Evolutionary conservation across 1,140 invertebrate genomes (phyloP), one percentile per base, ranked within the genome.

Genomic region (Liolophura sinensis): DNA sequence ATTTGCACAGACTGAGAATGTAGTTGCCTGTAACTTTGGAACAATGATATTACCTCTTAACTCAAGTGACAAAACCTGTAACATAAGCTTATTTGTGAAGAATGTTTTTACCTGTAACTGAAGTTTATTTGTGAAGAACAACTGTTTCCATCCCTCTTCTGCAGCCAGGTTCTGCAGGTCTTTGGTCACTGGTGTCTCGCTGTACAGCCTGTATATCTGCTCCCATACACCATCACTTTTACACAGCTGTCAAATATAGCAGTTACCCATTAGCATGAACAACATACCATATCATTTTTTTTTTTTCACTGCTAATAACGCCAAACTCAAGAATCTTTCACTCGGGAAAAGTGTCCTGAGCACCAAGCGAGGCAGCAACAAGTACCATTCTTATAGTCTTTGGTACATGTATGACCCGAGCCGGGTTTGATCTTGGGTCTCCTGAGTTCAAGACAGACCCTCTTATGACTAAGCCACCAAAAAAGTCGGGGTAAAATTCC

Each of bases 91-190:
- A 27, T 31, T 58, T 20, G 56, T 9, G 25, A 15, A 20, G 5
- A 58, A 22, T 22, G 56, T 22, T 22, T n/a, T 66, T 69, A 78
- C 78, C 70, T 79, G 78, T 60, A 78, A 27, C 49, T 78, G 76
- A n/a, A 79, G 60, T 72, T 78, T 79, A 58, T 79, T 78, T 14
- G 76, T 78, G 52, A 74, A 79, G 66, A 78, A 78, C 4, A 77
- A 50, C 58, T 73, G 71, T 62, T 75, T 77, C 76, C 78, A 79
- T 20, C 76, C 74, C 50, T 65, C 55, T 15, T 74, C 73, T 52
- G 62, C 60, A 12, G 78, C 78, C 7, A 79, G 61, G 9, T 57
- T 25, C 62, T 63, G 55, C 14, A 79, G 55, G n/a, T 75, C 73
- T 46, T 55, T 59, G 55, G 78, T 75, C 16, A 76, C 68, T 1